These are phyloP conservation scores for Malaclemys terrapin DNA, from an alignment of 2,113 vertebrate genomes.

Conservation along the genomic window DNA sequence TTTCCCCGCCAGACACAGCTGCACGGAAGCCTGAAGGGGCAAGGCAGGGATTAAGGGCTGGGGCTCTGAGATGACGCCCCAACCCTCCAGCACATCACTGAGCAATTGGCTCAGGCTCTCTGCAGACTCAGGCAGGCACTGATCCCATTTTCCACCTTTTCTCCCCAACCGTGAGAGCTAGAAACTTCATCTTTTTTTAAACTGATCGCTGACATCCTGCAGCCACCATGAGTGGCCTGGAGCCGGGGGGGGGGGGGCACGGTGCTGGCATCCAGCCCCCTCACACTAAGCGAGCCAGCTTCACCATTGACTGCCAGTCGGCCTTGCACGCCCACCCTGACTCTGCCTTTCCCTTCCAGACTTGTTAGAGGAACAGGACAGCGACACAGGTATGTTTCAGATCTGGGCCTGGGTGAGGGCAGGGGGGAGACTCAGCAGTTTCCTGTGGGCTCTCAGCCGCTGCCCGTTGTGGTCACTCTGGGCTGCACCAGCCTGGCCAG, in stretches of 20 bases:
- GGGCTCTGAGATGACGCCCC: background rate
- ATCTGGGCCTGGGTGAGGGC: too few species aligned
- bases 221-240: too few species aligned
- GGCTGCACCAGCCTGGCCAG: background rate
- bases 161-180: background rate
- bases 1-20: background rate
- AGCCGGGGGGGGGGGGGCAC: too few species aligned
- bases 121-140: too few species aligned
- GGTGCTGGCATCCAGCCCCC: too few species aligned
- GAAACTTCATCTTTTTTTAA: background rate
- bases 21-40: too few species aligned
- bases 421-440: too few species aligned
- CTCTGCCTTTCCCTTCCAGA: background rate
- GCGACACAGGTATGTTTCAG: background rate
- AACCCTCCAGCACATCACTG: background rate
- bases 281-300: rapidly evolving
- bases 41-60: too few species aligned
- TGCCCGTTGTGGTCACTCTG: background rate
- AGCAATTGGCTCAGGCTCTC: too few species aligned
- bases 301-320: too few species aligned
- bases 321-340: background rate
- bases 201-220: too few species aligned
- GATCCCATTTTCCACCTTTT: too few species aligned
- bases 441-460: background rate
- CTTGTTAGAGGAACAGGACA: background rate